Conservation (phyloP, 1,140 invertebrate species). For the Globodera rostochiensis region DNA sequence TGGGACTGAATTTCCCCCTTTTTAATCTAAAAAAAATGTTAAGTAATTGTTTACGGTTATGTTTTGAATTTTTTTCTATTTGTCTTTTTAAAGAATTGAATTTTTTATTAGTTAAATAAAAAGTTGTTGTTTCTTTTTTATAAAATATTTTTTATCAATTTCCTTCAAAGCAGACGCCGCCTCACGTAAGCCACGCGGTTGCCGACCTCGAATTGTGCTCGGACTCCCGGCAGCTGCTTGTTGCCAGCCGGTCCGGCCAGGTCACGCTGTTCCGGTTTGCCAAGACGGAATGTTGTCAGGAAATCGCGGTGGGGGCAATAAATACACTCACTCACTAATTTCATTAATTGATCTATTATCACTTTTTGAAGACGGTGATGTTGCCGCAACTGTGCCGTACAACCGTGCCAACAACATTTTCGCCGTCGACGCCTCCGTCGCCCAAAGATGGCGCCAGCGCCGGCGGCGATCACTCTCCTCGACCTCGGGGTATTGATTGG, state of each 20-base stretch:
- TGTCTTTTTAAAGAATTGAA: too few species aligned
- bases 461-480: conserved; percentile 4
- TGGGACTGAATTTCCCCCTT: too few species aligned
- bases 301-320: conserved; percentile 74
- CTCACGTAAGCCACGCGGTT: conserved; percentile 84
- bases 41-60: too few species aligned
- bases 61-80: too few species aligned
- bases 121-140: background rate
- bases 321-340: background rate
- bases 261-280: conserved; percentile 92
- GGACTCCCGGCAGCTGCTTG: conserved; percentile 83
- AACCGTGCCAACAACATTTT: conserved; percentile 24
- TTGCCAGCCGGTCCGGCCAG: conserved; percentile 86
- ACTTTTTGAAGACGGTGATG: conserved; percentile 22
- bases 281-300: conserved; percentile 82
- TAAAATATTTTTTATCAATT: too few species aligned
- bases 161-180: background rate
- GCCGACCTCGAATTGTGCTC: conserved; percentile 87
- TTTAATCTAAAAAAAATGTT: too few species aligned
- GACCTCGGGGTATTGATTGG: too few species aligned
- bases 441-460: conserved; percentile 13
- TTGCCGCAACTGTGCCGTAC: conserved; percentile 39
- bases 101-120: too few species aligned
- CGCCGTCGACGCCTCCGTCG: conserved; percentile 31
- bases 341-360: background rate